These are phyloP conservation scores for Meriones unguiculatus DNA, from an alignment of 2,113 vertebrate genomes.

Conservation along the genomic window DNA sequence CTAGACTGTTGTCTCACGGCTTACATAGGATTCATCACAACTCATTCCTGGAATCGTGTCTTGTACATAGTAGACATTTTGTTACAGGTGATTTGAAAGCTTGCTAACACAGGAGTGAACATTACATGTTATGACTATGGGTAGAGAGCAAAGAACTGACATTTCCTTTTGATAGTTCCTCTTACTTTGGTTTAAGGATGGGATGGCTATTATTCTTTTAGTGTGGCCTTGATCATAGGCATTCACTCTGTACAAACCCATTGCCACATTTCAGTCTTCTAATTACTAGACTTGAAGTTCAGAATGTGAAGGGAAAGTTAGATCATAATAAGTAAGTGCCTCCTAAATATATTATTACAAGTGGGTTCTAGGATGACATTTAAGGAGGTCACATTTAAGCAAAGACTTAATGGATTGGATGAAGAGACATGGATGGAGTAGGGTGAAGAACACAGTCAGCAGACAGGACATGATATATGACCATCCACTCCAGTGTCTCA, in stretches of 20 bases:
- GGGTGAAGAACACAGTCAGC: background rate
- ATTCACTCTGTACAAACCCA: background rate
- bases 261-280: background rate
- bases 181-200: slow-evolving; percentile 11
- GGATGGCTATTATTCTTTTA: background rate
- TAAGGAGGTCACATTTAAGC: background rate
- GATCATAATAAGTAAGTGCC: background rate
- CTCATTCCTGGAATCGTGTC: background rate
- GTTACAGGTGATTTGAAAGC: background rate
- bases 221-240: background rate
- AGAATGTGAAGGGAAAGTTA: background rate
- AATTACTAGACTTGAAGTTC: background rate
- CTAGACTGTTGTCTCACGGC: background rate
- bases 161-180: background rate
- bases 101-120: background rate
- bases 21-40: background rate
- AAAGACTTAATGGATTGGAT: background rate
- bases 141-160: background rate
- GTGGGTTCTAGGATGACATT: background rate
- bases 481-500: background rate
- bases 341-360: background rate
- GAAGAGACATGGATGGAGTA: background rate
- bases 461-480: background rate
- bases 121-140: background rate
- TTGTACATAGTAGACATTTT: background rate